A percentile compares a stretch with the other conserved stretches of the same genome.
phyloP scores from a whole-genome alignment of 2,797 vertebrate species.

The Alca torda region DNA sequence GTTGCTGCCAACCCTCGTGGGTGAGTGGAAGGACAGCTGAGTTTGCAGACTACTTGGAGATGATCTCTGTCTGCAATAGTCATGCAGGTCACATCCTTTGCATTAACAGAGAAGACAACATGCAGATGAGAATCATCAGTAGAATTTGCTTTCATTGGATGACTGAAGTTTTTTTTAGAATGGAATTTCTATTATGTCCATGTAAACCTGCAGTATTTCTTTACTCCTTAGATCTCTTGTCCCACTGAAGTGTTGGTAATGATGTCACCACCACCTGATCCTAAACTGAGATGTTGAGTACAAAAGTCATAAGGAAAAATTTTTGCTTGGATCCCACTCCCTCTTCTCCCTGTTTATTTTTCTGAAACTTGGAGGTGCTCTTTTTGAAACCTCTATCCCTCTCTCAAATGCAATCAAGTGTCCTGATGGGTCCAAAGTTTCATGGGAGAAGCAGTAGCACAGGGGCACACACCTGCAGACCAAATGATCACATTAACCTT shows the following conservation, averaged over 20 bases:
- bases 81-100: not conserved
- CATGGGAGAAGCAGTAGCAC: not conserved
- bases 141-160: not conserved
- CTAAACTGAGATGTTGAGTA: not conserved
- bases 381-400: not conserved
- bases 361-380: not conserved
- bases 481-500: not conserved
- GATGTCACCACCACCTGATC: not conserved
- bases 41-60: not conserved
- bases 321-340: not conserved
- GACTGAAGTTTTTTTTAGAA: not conserved
- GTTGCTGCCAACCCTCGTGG: not conserved
- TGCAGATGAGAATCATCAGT: not conserved
- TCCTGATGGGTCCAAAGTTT: not conserved
- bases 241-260: not conserved
- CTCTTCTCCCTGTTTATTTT: not conserved
- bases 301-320: not conserved
- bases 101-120: not conserved
- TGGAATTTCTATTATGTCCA: not conserved
- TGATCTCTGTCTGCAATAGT: not conserved
- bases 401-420: not conserved
- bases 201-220: not conserved
- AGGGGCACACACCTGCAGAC: not conserved
- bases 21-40: not conserved
- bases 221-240: not conserved